Evolutionary conservation across 2,113 vertebrate genomes (phyloP), one percentile per base, ranked within the genome.

Genomic region (Machaerirhynchus nigripectus): DNA sequence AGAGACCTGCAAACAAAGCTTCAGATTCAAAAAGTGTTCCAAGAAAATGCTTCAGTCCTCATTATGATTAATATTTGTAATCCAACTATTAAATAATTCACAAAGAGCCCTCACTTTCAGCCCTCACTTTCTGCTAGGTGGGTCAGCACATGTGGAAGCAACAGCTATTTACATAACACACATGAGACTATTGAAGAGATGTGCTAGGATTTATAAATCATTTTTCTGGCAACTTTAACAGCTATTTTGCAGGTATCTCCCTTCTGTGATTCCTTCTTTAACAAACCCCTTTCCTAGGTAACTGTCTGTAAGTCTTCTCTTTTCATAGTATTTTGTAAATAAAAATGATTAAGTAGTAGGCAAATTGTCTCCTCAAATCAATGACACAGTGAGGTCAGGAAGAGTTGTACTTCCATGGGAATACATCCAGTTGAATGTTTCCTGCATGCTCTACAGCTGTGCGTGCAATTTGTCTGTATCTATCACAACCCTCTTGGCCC

Each of bases 61-160:
- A 50, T 95, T 55, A 92, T 75, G 55, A 96, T 92, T 96, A 97
- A 81, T 95, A 95, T 91, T 87, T 83, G 92, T 85, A 95, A 97
- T 84, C 84, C 79, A 93, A 30, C 87, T 94, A 92, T 78, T 97
- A 97, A 96, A 93, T 91, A 96, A 94, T 95, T 94, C 77, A 95
- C 82, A 78, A 71, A 83, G 28, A 82, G 44, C 9, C 1, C 52
- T 84, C 39, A 56, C 85, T 95, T 81, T 63, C 80, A 91, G 94
- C n/a, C n/a, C n/a, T n/a, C n/a, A n/a, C n/a, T n/a, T n/a, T 30
- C 67, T 91, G 82, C 87, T 93, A 96, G 91, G 76, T 94, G 81
- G 93, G 94, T 96, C 96, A 97, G 70, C 77, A 89, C 92, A 94
- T 50, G 73, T 88, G 73, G 76, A 95, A 88, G 82, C 65, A 77